These are phyloP conservation scores for Megalops atlanticus DNA, from an alignment of 2,113 vertebrate species.

Conservation along the genomic window DNA sequence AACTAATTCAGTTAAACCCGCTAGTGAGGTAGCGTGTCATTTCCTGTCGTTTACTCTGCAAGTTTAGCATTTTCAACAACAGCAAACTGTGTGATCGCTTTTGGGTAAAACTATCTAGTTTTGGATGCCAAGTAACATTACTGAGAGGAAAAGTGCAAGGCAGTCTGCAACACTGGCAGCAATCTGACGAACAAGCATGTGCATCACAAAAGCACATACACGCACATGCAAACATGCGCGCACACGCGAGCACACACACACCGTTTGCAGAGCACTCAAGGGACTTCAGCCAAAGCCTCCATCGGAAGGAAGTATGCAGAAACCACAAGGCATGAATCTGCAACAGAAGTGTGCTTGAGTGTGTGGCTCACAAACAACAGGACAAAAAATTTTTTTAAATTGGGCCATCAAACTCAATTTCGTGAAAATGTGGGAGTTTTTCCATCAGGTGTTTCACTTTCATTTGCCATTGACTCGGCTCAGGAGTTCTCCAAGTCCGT, in stretches of 20 bases:
- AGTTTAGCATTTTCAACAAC: background rate
- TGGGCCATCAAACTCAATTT: background rate
- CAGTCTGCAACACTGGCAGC: background rate
- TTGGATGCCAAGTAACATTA: background rate
- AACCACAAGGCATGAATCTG: slow-evolving; percentile 64
- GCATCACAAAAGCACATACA: background rate
- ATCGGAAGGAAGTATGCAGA: slow-evolving; percentile 68
- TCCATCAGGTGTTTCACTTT: background rate
- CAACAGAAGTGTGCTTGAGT: slow-evolving; percentile 48
- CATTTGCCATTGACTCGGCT: background rate
- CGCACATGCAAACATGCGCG: background rate
- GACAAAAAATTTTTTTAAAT: too few relatives aligned
- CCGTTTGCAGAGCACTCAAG: too few relatives aligned
- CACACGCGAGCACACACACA: slow-evolving; percentile 20
- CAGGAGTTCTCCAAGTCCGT: background rate
- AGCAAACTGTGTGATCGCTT: background rate
- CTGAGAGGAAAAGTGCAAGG: background rate
- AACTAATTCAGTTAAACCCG: background rate
- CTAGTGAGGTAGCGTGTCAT: background rate
- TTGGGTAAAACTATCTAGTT: background rate
- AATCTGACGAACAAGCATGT: background rate
- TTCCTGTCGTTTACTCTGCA: background rate
- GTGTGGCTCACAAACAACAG: slow-evolving; percentile 1
- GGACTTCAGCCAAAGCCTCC: slow-evolving; percentile 25
- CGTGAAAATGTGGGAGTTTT: background rate